phyloP scores from a whole-genome alignment of 2,888 invertebrate genomes.

The Pachymerium ferrugineum region DNA sequence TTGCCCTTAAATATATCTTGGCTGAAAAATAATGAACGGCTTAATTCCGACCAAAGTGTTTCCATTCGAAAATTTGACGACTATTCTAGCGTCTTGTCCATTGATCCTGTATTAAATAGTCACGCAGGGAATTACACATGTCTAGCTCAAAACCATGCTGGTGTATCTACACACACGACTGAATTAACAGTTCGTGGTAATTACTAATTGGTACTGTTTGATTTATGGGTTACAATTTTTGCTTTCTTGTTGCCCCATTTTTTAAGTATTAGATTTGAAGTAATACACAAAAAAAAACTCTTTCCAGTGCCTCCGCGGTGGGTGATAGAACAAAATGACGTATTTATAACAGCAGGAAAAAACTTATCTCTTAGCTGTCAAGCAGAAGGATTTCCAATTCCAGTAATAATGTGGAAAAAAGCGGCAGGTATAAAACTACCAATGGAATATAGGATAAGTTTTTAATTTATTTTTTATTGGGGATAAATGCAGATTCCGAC shows the following conservation, averaged over 20 bases:
- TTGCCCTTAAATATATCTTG: slow-evolving; percentile 33
- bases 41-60: slow-evolving; percentile 29
- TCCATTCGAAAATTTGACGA: slow-evolving; percentile 31
- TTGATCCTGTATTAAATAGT: slow-evolving; percentile 29
- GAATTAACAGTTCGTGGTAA: slow-evolving; percentile 35
- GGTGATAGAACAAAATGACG: slow-evolving; percentile 76
- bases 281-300: not conserved
- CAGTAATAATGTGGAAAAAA: slow-evolving; percentile 73
- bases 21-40: slow-evolving; percentile 32
- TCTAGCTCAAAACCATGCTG: slow-evolving; percentile 33
- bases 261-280: not conserved
- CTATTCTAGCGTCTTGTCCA: slow-evolving; percentile 32
- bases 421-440: slow-evolving; percentile 34
- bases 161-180: slow-evolving; percentile 30
- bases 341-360: slow-evolving; percentile 74
- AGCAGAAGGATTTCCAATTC: slow-evolving; percentile 86
- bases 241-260: too few relatives aligned
- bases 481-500: slow-evolving; percentile 32
- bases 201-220: too few relatives aligned
- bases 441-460: too few relatives aligned
- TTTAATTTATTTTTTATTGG: too few relatives aligned
- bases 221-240: too few relatives aligned
- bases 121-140: slow-evolving; percentile 35
- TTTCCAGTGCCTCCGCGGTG: slow-evolving; percentile 79
- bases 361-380: slow-evolving; percentile 80